Base-by-base conservation (phyloP, 2,113 vertebrate species). In the Dipodomys spectabilis region DNA sequence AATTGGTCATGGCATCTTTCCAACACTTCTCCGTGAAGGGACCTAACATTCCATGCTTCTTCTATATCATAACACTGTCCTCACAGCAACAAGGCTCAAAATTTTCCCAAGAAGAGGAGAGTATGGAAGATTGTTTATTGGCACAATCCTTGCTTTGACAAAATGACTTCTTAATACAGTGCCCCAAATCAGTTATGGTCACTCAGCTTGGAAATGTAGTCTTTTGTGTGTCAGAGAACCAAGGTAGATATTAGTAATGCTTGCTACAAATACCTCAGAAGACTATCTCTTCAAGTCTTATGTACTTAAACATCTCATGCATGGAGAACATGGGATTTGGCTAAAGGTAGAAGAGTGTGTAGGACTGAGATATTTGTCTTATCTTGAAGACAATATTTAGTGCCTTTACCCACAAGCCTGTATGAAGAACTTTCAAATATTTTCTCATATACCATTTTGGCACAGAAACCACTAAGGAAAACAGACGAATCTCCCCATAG, bases 401-500 rank as follows among this genome's bases (percentile, higher is more conserved):
- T 62, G 49, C 65, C 79, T 86, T 92, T 91, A 39, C 73, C 22
- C 15, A 65, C 71, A 89, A 64, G 45, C 44, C 49, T 90, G 68
- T 32, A 67, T 53, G n/a, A 69, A 22, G 49, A 95, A 94, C 65
- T 94, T 89, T 9, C 64, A 68, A 53, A 94, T 71, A 22, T 84
- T 64, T 92, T 91, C 86, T 91, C 69, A 2, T 81, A 39, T 87
- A 27, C 64, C 62, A 68, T 79, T 13, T 95, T 91, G 92, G 87
- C 53, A 28, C 80, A 87, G 90, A 91, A 69, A 85, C 68, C 49
- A 74, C 67, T 86, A 91, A 90, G 60, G 92, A 91, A 96, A 97
- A 92, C 81, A 93, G 92, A 91, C 83, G 91, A 90, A 96, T 92
- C 84, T 81, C 85, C 71, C 95, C 75, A 75, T 49, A 95, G 73